phyloP scores from a whole-genome alignment of 1,140 invertebrate genomes.

The Cepaea nemoralis region DNA sequence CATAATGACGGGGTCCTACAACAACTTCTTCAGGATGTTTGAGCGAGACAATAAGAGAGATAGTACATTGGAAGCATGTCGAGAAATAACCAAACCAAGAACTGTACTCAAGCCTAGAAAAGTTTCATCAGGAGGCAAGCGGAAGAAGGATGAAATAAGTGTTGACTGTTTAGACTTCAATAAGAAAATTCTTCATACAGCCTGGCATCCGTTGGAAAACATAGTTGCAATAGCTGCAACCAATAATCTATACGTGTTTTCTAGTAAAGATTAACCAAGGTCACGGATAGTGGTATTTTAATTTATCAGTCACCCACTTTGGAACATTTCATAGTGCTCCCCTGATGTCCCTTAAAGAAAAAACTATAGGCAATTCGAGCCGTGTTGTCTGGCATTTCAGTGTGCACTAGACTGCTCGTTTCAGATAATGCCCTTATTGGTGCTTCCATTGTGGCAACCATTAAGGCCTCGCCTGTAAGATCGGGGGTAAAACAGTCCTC shows the following conservation, averaged over 20 bases:
- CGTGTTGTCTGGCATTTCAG: conserved; percentile 14
- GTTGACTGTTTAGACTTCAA: conserved; percentile 99
- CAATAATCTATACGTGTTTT: conserved; percentile 99
- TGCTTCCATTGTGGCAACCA: conserved; percentile 14
- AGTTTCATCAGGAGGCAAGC: conserved; percentile 80
- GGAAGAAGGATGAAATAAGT: conserved; percentile 99
- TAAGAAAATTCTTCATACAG: conserved; percentile 99
- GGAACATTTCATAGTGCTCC: background rate
- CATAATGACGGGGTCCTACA: conserved; percentile 99
- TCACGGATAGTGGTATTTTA: conserved; percentile 12
- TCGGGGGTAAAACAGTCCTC: background rate
- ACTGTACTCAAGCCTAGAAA: conserved; percentile 87
- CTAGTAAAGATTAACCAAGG: conserved; percentile 90
- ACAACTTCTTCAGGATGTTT: conserved; percentile 99
- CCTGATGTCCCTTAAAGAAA: background rate
- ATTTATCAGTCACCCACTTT: background rate
- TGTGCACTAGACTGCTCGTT: background rate
- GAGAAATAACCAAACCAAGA: conserved; percentile 90
- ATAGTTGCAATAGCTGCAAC: conserved; percentile 99
- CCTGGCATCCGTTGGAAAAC: conserved; percentile 97
- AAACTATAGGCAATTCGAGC: background rate
- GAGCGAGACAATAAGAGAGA: conserved; percentile 90
- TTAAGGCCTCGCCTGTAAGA: background rate
- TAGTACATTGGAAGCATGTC: conserved; percentile 81
- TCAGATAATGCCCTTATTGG: background rate